Conservation (phyloP, 2,797 vertebrate genomes). For the Benthosema pterotum region DNA sequence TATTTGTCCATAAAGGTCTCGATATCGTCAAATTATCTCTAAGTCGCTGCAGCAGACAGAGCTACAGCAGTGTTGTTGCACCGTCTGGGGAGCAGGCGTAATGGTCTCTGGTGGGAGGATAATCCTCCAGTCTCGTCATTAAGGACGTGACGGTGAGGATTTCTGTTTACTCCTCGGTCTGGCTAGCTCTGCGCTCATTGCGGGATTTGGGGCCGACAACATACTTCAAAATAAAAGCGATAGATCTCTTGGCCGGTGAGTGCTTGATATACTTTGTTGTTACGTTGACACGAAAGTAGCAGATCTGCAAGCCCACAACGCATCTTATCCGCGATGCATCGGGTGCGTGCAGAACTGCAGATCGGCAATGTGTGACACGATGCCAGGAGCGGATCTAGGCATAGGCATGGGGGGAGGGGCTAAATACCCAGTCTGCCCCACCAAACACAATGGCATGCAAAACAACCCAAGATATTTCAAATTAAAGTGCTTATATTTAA, state of each 20-base stretch:
- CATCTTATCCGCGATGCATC: no score
- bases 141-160: constrained; percentile 67
- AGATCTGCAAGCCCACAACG: no score
- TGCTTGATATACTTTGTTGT: constrained; percentile 9
- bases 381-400: no score
- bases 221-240: constrained; percentile 64
- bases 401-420: no score
- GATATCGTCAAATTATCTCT: constrained; percentile 29
- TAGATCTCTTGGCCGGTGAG: constrained; percentile 51
- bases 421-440: no score
- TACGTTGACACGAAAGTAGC: constrained; percentile 12
- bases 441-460: no score
- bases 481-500: no score
- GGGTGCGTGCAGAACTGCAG: no score
- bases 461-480: no score
- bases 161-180: constrained; percentile 60
- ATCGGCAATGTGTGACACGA: no score
- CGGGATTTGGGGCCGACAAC: constrained; percentile 48
- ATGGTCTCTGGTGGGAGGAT: constrained; percentile 27
- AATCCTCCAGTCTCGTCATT: constrained; percentile 54
- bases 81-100: constrained; percentile 31
- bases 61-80: constrained; percentile 29
- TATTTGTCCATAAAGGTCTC: constrained; percentile 23
- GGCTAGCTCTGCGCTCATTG: constrained; percentile 59
- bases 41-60: constrained; percentile 26